Conservation (phyloP, 2,113 vertebrate genomes). For the Psilopogon haemacephalus region DNA sequence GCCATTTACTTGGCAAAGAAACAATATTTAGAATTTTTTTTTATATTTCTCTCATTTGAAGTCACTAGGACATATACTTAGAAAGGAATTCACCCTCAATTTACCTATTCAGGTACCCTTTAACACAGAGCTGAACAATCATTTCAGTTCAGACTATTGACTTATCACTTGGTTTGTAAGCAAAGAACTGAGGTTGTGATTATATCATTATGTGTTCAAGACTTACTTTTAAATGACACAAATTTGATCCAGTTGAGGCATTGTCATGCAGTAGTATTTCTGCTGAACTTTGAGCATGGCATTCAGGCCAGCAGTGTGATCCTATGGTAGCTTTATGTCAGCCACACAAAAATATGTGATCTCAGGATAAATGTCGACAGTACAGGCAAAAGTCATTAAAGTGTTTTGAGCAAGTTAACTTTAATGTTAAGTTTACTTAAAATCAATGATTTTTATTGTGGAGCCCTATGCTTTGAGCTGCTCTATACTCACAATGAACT, state of each 20-base stretch:
- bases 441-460: neutral
- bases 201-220: neutral
- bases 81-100: neutral
- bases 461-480: neutral
- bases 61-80: neutral
- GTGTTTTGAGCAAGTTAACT: neutral
- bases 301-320: neutral
- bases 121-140: neutral
- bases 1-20: neutral
- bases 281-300: neutral
- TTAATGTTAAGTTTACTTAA: neutral
- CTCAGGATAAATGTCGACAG: neutral
- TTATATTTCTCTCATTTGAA: neutral
- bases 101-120: neutral
- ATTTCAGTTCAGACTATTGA: neutral
- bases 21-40: neutral
- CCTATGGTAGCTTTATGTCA: neutral
- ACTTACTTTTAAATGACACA: neutral
- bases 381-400: neutral
- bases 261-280: neutral
- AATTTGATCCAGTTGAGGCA: neutral
- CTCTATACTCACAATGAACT: neutral
- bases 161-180: neutral
- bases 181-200: neutral
- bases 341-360: neutral